These are phyloP conservation scores for Metallyticus violacea DNA, from an alignment of 2,888 invertebrate genomes.

Conservation along the genomic window DNA sequence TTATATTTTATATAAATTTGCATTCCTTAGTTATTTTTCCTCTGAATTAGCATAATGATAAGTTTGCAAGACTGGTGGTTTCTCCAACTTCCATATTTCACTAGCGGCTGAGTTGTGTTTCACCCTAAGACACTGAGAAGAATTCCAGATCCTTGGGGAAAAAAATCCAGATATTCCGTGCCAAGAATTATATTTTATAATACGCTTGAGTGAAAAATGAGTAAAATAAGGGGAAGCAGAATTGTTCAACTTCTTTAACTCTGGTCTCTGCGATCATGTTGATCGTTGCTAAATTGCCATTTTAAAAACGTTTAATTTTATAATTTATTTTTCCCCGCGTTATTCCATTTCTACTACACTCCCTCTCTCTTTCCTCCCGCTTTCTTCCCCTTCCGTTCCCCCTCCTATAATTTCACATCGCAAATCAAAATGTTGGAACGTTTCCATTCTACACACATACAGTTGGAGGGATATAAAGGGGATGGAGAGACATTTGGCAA, in stretches of 20 bases:
- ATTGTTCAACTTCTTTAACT: background rate
- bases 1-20: background rate
- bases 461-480: background rate
- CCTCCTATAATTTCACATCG: conserved; percentile 3
- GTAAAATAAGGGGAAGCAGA: background rate
- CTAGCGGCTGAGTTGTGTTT: background rate
- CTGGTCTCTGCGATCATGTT: background rate
- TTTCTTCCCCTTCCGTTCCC: background rate
- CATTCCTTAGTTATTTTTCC: background rate
- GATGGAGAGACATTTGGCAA: conserved; percentile 9
- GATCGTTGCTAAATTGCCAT: conserved; percentile 7
- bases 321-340: conserved; percentile 10
- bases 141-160: background rate
- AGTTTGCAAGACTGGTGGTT: background rate
- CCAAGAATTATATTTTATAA: background rate
- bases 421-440: conserved; percentile 20
- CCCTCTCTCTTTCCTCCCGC: background rate
- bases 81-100: background rate
- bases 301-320: conserved; percentile 9
- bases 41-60: background rate
- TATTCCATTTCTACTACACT: background rate
- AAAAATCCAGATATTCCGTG: background rate
- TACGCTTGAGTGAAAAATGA: background rate
- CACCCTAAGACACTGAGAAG: background rate
- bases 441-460: conserved; percentile 6